Base-by-base conservation (phyloP, 1,140 invertebrate species). In the Zaprionus tsacasi region DNA sequence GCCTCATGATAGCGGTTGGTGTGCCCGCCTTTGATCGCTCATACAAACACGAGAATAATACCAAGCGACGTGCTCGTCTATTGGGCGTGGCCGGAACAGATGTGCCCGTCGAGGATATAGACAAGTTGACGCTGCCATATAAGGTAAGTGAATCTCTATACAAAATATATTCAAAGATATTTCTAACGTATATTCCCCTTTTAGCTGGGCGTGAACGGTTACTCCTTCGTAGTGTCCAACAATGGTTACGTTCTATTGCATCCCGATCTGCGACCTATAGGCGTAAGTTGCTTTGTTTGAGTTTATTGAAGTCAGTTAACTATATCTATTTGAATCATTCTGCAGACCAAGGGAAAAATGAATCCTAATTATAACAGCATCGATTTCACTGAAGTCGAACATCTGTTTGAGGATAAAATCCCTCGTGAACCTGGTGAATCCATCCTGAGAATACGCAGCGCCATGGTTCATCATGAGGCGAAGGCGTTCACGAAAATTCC, bases 331-430 rank as follows among this genome's bases (percentile, higher is more conserved):
- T n/a, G 10, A 21, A n/a, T 8, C 15, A 4, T 17, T 13, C 35
- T 87, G 13, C 45, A 89, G 85, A 81, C 78, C 43, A 93, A 76
- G 92, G 96, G 95, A 94, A 95, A 83, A 52, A 93, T 98, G 25
- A 98, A 98, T 93, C 94, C 96, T n/a, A 98, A 98, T 91, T 99
- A 98, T 92, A 98, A 99, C 93, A 99, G 97, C 86, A 96, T 99
- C 25, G 98, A 99, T 93, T 94, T 99, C n/a, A 96, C 96, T 0
- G 98, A 99, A 93, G 96, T 99, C 13, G 98, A 99, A 93, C 95
- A 98, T 70, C 94, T 97, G 6, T 95, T 97, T 77, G 95, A 96
- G 78, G 95, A 95, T 54, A 36, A 72, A 15, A 66, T 56, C 21
- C 92, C 94, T 0, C 86, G 93, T 4, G 86, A 94, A 75, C 82